phyloP scores from a whole-genome alignment of 2,113 vertebrate species.

The Pampusana beccarii region DNA sequence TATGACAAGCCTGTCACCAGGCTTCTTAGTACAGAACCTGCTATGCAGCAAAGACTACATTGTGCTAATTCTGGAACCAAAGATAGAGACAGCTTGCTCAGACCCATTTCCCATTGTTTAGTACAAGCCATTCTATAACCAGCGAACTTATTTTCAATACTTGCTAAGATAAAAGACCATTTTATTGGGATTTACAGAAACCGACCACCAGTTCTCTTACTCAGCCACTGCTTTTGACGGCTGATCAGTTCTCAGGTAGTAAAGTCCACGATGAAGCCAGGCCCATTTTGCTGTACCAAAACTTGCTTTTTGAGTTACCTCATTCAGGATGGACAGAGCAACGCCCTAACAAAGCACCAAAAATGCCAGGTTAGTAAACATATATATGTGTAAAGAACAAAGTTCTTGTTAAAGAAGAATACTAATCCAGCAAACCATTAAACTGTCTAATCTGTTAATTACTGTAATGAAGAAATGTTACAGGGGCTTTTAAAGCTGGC shows the following conservation, averaged over 20 bases:
- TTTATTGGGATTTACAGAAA: not conserved
- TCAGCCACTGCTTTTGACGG: slow-evolving; percentile 87
- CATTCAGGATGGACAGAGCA: slow-evolving; percentile 85
- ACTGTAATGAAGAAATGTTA: not conserved
- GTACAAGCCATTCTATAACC: not conserved
- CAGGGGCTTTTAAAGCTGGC: not conserved
- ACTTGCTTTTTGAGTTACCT: slow-evolving; percentile 85
- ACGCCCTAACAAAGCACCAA: slow-evolving; percentile 77
- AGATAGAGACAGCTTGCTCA: not conserved
- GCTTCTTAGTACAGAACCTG: not conserved
- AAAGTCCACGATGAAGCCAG: slow-evolving; percentile 92
- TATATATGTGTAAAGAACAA: not conserved
- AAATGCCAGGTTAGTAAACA: not conserved
- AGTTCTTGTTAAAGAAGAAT: not conserved
- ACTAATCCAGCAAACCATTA: not conserved
- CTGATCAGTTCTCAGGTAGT: slow-evolving; percentile 86
- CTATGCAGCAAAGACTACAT: not conserved
- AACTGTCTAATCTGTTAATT: not conserved
- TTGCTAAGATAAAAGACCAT: not conserved
- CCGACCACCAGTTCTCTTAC: slow-evolving; percentile 75
- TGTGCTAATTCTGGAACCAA: not conserved
- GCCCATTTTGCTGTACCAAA: slow-evolving; percentile 94
- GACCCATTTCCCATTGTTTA: not conserved
- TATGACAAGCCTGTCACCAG: not conserved
- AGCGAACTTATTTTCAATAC: not conserved